A percentile compares a stretch with the other conserved stretches of the same genome.
These are phyloP conservation scores for Sminthurides aquaticus DNA, from an alignment of 2,888 invertebrate species.

Conservation along the genomic window DNA sequence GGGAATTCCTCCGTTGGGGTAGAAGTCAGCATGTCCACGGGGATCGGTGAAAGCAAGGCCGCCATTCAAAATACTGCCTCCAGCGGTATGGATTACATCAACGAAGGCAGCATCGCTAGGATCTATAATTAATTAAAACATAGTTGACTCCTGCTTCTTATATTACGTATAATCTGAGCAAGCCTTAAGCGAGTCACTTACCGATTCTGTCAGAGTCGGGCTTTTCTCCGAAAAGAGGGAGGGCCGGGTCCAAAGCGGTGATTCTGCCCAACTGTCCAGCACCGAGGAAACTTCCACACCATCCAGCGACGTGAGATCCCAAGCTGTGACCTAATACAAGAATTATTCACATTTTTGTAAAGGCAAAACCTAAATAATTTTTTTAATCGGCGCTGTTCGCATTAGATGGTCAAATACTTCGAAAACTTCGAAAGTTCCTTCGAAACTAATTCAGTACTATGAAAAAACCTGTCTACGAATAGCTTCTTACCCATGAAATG, in stretches of 20 bases:
- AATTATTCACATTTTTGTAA: background rate
- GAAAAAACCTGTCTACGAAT: no score
- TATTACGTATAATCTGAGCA: no score
- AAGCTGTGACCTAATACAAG: constrained; percentile 53
- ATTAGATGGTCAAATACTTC: no score
- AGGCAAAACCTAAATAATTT: no score
- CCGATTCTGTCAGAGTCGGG: constrained; percentile 50
- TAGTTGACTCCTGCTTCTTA: background rate
- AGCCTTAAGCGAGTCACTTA: background rate
- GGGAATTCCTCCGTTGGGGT: constrained; percentile 34
- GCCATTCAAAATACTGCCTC: constrained; percentile 19
- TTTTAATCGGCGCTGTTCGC: no score
- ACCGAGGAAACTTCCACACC: constrained; percentile 54
- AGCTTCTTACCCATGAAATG: constrained; percentile 19
- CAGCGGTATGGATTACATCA: constrained; percentile 25
- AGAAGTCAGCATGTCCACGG: constrained; percentile 29
- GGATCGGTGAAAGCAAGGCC: constrained; percentile 21
- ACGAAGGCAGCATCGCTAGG: constrained; percentile 54
- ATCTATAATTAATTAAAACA: constrained; percentile 46
- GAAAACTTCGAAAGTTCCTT: no score
- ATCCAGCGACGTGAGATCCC: constrained; percentile 60
- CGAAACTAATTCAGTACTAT: no score
- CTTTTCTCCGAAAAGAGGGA: constrained; percentile 55
- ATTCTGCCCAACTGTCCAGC: constrained; percentile 50
- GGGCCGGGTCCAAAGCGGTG: constrained; percentile 59